These are phyloP conservation scores for Phenacoccus solenopsis DNA, from an alignment of 1,140 invertebrate genomes.

Conservation along the genomic window DNA sequence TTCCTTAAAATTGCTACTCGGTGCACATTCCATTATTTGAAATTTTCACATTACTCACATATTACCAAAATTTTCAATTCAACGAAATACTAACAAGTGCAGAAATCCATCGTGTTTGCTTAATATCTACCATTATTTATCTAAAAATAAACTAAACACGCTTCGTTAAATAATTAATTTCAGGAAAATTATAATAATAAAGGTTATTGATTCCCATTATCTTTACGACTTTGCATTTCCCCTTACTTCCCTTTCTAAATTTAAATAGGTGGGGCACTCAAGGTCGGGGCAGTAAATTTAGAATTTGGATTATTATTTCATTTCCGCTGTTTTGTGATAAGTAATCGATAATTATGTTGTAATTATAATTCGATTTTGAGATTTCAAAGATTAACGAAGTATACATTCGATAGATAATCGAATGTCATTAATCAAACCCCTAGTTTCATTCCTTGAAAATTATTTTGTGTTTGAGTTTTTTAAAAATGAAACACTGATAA, in stretches of 20 bases:
- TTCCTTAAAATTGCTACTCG: conserved; percentile 8
- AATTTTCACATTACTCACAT: not conserved
- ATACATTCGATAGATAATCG: no score
- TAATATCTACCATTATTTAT: not conserved
- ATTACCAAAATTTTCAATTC: not conserved
- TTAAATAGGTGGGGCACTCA: not conserved
- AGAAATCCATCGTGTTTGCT: not conserved
- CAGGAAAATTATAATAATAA: not conserved
- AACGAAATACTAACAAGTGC: not conserved
- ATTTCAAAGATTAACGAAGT: no score
- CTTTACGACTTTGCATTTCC: not conserved
- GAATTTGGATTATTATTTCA: not conserved
- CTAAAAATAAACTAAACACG: not conserved
- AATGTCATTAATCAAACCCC: no score
- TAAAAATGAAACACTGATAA: no score
- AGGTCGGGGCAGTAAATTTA: not conserved
- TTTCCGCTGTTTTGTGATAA: not conserved
- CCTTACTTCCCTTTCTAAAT: not conserved
- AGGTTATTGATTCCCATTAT: conserved; percentile 2
- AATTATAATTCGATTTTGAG: no score
- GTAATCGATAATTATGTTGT: no score
- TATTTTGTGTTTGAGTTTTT: no score
- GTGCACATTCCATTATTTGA: not conserved
- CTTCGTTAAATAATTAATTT: conserved; percentile 3
- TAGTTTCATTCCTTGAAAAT: no score